Evolutionary conservation across 2,797 vertebrate species (phyloP), one percentile per base, ranked within the genome.

Genomic region (Meda fulgida): DNA sequence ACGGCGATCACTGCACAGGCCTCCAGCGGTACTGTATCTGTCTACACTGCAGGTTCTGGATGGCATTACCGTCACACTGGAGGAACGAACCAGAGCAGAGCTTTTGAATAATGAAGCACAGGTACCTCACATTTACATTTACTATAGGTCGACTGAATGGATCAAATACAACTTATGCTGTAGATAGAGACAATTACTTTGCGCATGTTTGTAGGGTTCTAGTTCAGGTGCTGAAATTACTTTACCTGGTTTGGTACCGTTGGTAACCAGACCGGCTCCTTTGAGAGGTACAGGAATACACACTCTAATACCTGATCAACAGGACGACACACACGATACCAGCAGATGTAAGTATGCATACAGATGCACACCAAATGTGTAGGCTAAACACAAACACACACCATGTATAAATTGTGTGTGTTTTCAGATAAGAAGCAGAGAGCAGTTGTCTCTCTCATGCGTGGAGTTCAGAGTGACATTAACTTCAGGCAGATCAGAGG

Each of bases 1-100:
- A 73, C 93, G 93, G 51, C 96, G 95, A 89, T 93, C 94, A 43
- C 89, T 91, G 48, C 94, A 95, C 89, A 95, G 96, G 82, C 91
- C 93, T 14, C 34, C 93, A 4, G 91, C 96, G 66, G 91, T 97
- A 86, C 92, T 96, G 77, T 91, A 86, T 83, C 91, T 97, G 71
- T 91, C 94, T 60, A 93, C 89, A 60, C 91, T 98, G 80, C 96
- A 96, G 90, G 92, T 97, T 71, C 92, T 98, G 87, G 97, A 98
- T 89, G 96, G 95, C 78, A 80, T 94, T 66, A 89, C 88, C 8
- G 89, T 96, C 85, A 96, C 94, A 76, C 58, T 92, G 83, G 96
- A 97, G 80, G 96, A 97, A 85, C 95, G 93, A 85, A 92, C 93
- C 83, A 95, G 93, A 89, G 94, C 95, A 80, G 96, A 97, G 86